phyloP scores from a whole-genome alignment of 2,888 invertebrate genomes.

The Amphipoea lucens region DNA sequence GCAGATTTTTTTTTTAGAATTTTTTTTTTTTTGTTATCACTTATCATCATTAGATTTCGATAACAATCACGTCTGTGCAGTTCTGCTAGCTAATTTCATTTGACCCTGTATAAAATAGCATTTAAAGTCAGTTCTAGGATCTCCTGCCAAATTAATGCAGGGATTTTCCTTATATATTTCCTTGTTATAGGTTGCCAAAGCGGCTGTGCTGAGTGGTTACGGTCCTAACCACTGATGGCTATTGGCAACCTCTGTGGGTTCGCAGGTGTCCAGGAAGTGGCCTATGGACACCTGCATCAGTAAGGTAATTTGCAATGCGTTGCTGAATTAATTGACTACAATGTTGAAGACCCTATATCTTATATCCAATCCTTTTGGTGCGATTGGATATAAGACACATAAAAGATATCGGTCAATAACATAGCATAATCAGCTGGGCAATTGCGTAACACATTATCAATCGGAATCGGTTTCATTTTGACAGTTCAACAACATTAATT shows the following conservation, averaged over 20 bases:
- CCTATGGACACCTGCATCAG: slow-evolving; percentile 2
- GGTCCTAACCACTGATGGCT: neutral
- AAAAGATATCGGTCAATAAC: neutral
- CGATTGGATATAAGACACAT: neutral
- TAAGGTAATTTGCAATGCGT: neutral
- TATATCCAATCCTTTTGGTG: neutral
- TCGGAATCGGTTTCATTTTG: too few relatives aligned
- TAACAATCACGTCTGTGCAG: neutral
- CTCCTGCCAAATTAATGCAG: neutral
- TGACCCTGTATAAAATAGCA: neutral
- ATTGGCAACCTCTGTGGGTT: neutral
- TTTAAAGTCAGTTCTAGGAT: neutral
- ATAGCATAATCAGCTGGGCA: too few relatives aligned
- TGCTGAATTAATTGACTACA: neutral
- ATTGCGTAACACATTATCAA: too few relatives aligned
- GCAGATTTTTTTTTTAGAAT: too few relatives aligned
- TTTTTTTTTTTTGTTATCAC: neutral
- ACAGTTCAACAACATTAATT: too few relatives aligned
- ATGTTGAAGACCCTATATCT: neutral
- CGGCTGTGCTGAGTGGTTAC: neutral
- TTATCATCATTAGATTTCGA: neutral
- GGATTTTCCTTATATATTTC: neutral
- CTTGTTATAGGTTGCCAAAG: slow-evolving; percentile 18
- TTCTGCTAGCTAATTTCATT: neutral
- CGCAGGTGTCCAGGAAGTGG: slow-evolving; percentile 29